These are phyloP conservation scores for Nymphicus hollandicus DNA, from an alignment of 2,113 vertebrate species.

Conservation along the genomic window DNA sequence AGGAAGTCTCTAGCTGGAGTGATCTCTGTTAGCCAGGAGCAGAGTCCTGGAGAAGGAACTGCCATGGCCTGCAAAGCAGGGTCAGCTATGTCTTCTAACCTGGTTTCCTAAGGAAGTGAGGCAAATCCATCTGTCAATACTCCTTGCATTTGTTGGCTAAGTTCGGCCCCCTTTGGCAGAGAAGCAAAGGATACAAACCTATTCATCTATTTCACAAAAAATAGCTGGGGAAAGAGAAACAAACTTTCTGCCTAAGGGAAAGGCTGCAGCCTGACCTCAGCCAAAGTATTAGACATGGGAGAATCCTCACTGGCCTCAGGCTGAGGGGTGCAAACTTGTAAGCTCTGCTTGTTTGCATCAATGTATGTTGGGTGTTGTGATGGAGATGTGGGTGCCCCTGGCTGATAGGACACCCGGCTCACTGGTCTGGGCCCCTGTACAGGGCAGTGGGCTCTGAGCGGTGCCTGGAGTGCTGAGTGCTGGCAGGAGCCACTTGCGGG, in stretches of 20 bases:
- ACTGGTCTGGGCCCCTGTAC: accelerated
- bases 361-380: accelerated
- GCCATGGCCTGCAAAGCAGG: neutral
- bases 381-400: neutral
- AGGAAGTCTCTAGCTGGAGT: neutral
- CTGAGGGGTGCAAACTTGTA: neutral
- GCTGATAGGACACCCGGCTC: accelerated
- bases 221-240: slow-evolving; percentile 8
- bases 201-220: neutral
- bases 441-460: neutral
- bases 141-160: slow-evolving; percentile 18
- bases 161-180: slow-evolving; percentile 33
- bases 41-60: neutral
- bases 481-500: neutral
- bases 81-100: slow-evolving; percentile 43
- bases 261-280: neutral
- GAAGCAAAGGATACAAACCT: slow-evolving; percentile 26
- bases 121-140: slow-evolving; percentile 58
- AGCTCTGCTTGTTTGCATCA: neutral
- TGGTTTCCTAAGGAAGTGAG: slow-evolving; percentile 63
- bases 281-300: neutral
- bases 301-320: neutral
- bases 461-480: neutral
- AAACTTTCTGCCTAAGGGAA: neutral
- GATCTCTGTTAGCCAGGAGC: neutral